Evolutionary conservation across 2,888 invertebrate genomes (phyloP).

Genomic region (Drosophila trichaetosa): DNA sequence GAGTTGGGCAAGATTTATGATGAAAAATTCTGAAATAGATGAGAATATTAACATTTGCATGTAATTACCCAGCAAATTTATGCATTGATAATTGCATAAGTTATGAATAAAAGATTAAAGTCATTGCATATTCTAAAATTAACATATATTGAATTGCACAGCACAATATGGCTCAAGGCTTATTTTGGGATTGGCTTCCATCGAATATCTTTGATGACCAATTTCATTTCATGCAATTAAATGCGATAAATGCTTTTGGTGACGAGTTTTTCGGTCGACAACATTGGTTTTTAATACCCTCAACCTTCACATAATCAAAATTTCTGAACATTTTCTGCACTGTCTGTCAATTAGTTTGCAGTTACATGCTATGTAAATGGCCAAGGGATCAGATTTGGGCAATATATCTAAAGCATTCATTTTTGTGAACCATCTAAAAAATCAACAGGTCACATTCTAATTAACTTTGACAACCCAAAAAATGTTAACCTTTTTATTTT

Average conservation of each 20-base stretch:
- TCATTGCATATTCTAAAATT: constrained; percentile 15
- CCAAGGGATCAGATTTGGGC: constrained; percentile 15
- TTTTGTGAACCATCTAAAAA: constrained; percentile 37
- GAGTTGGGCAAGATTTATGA: constrained; percentile 11
- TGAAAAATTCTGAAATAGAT: constrained; percentile 34
- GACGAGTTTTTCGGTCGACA: not conserved
- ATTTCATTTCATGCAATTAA: constrained; percentile 18
- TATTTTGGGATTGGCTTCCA: constrained; percentile 13
- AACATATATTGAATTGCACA: constrained; percentile 9
- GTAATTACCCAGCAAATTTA: constrained; percentile 48
- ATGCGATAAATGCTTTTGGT: not conserved
- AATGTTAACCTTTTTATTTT: constrained; percentile 50
- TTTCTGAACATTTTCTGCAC: not conserved
- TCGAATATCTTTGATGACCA: constrained; percentile 16
- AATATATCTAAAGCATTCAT: constrained; percentile 23
- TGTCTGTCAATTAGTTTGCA: constrained; percentile 33
- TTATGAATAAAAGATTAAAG: constrained; percentile 24
- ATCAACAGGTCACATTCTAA: constrained; percentile 71
- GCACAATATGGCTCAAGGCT: not conserved
- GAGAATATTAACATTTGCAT: constrained; percentile 49
- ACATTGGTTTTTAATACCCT: not conserved
- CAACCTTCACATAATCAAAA: not conserved
- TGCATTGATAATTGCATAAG: constrained; percentile 53
- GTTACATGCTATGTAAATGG: constrained; percentile 31
- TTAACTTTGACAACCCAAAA: constrained; percentile 61